These are phyloP conservation scores for Drosophila peninsularis DNA, from an alignment of 2,888 invertebrate genomes.

Conservation along the genomic window DNA sequence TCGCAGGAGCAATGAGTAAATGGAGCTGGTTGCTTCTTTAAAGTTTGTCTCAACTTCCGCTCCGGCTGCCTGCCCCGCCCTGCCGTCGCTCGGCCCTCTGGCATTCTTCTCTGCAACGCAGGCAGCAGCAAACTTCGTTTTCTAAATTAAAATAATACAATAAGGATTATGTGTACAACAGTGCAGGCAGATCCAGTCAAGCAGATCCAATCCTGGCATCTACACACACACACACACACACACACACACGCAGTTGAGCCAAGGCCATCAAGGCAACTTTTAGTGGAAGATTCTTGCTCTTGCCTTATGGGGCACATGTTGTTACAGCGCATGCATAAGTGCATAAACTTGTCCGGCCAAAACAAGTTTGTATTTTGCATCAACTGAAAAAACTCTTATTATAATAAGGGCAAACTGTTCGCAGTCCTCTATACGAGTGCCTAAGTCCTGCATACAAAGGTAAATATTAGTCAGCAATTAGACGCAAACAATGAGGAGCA, in stretches of 20 bases:
- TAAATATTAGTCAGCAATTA: slow-evolving; percentile 44
- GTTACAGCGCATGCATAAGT: neutral
- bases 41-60: slow-evolving; percentile 37
- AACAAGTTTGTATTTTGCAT: slow-evolving; percentile 17
- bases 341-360: slow-evolving; percentile 8
- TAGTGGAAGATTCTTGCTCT: slow-evolving; percentile 15
- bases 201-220: slow-evolving; percentile 11
- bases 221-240: neutral
- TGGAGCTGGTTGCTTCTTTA: slow-evolving; percentile 50
- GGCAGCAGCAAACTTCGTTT: slow-evolving; percentile 60
- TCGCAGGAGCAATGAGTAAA: slow-evolving; percentile 37
- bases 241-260: neutral
- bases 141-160: slow-evolving; percentile 78
- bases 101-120: slow-evolving; percentile 22
- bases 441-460: slow-evolving; percentile 17
- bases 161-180: slow-evolving; percentile 67
- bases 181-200: slow-evolving; percentile 42
- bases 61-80: slow-evolving; percentile 35
- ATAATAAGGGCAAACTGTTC: slow-evolving; percentile 12
- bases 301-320: slow-evolving; percentile 14
- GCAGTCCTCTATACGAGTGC: no score
- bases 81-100: slow-evolving; percentile 19
- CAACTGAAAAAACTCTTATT: slow-evolving; percentile 3
- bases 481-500: slow-evolving; percentile 20
- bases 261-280: slow-evolving; percentile 23